A percentile compares a stretch with the other conserved stretches of the same genome.
Conservation (phyloP, 2,797 vertebrate genomes). For the Acanthopagrus latus region DNA sequence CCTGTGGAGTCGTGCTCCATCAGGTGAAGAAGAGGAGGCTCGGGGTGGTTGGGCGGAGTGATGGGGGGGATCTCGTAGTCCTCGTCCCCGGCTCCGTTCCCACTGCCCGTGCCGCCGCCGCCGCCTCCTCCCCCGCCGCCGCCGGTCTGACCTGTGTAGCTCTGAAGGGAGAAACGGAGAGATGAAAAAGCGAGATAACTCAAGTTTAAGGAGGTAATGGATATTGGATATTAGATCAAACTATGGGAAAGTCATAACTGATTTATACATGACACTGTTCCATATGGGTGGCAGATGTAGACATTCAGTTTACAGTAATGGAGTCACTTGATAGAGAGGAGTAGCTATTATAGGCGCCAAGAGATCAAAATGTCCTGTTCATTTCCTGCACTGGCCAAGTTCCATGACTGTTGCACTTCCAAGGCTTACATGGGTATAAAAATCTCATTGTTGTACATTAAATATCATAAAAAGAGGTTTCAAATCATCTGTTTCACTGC, state of each 20-base stretch:
- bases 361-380: not conserved
- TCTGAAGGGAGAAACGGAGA: slow-evolving; percentile 76
- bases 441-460: not conserved
- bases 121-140: slow-evolving; percentile 74
- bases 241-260: not conserved
- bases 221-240: slow-evolving; percentile 5
- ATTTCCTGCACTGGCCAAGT: slow-evolving; percentile 12
- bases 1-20: slow-evolving; percentile 94
- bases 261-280: slow-evolving; percentile 1
- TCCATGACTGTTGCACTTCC: slow-evolving; percentile 8
- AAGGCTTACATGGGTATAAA: not conserved
- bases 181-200: not conserved
- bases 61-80: slow-evolving; percentile 99
- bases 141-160: slow-evolving; percentile 87
- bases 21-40: slow-evolving; percentile 95
- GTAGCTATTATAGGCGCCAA: not conserved
- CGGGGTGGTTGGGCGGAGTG: slow-evolving; percentile 97
- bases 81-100: slow-evolving; percentile 89
- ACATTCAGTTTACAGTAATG: not conserved
- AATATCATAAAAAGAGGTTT: not conserved
- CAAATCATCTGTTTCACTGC: not conserved
- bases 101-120: slow-evolving; percentile 76
- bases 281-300: slow-evolving; percentile 18
- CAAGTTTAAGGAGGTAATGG: not conserved
- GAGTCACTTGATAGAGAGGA: slow-evolving; percentile 1